Evolutionary conservation across 1,140 invertebrate species (phyloP).

Genomic region (Drosophila subpulchrella): DNA sequence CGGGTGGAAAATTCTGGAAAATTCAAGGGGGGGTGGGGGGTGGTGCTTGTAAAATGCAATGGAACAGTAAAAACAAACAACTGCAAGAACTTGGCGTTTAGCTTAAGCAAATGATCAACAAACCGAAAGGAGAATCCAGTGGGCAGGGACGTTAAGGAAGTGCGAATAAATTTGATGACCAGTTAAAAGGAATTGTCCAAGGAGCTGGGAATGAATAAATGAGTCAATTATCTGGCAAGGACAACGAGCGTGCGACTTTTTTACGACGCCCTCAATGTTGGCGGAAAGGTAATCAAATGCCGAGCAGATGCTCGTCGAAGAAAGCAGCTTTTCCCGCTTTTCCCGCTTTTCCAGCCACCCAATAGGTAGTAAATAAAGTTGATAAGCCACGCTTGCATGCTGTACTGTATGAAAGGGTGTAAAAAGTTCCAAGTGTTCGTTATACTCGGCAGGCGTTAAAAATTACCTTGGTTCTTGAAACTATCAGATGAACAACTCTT

Average conservation of each 20-base stretch:
- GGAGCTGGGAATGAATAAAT: conserved; percentile 38
- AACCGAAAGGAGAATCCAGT: conserved; percentile 2
- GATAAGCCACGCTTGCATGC: conserved; percentile 10
- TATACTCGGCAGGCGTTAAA: background rate
- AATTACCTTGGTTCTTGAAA: background rate
- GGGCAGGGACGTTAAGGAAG: conserved; percentile 8
- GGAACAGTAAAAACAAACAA: conserved; percentile 60
- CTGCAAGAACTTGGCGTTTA: conserved; percentile 70
- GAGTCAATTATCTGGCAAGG: conserved; percentile 44
- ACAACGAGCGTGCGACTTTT: conserved; percentile 27
- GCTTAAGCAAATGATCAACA: conserved; percentile 68
- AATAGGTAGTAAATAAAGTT: conserved; percentile 35
- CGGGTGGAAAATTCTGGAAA: conserved; percentile 10
- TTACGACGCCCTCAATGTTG: background rate
- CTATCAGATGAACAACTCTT: background rate
- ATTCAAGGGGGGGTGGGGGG: background rate
- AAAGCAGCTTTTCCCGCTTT: background rate
- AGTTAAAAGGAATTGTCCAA: conserved; percentile 53
- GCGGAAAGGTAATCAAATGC: conserved; percentile 28
- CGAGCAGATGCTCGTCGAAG: conserved; percentile 5
- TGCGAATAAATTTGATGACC: conserved; percentile 67
- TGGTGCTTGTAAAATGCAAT: background rate
- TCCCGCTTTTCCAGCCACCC: conserved; percentile 17
- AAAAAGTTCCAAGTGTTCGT: background rate
- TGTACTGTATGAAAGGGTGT: background rate